Base-by-base conservation (phyloP, 2,797 vertebrate species). In the Lophius americanus region DNA sequence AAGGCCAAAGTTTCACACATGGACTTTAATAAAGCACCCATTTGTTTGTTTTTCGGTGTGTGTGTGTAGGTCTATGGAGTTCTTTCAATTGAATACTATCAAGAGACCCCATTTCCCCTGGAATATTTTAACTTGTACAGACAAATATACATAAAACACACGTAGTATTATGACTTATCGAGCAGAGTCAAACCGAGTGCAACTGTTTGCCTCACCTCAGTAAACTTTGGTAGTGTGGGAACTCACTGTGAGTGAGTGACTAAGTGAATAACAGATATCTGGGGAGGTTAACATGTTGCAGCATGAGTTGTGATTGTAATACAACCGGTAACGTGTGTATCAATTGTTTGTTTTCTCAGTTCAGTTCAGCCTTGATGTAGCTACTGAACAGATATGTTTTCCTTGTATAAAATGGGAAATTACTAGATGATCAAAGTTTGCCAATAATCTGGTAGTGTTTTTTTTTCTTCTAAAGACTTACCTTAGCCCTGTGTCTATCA, bases 261-360 rank as follows among this genome's bases (percentile, higher is more conserved):
- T 35, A 39, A 9, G 53, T 39, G 37, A 49, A 4, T 35, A 4
- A 41, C 13, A 38, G 9, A 55, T 44, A 49, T 55, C 50, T 46
- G 43, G 14, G 46, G 23, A 41, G 23, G 55, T 42, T 8, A 54
- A 50, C 42, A 44, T 51, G 57, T 52, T 61, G 42, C 50, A 68
- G 55, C 36, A 41, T 48, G 59, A 48, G 7, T 4, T 56, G 59
- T 79, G 53, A 55, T 33, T 48, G 44, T 5, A 51, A 46, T 67
- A 57, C 56, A 54, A 54, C 47, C 13, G 13, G 14, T 47, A 3
- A n/a, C 46, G 14, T 56, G 51, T 35, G 52, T 51, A 46, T 55
- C 56, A 35, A 37, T 68, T 37, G 13, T 72, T 60, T n/a, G n/a
- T 79, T 23, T 76, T 69, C 23, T 23, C 23, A 23, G 23, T 58